Conservation (phyloP, 1,140 invertebrate genomes). For the Sitobion miscanthi region DNA sequence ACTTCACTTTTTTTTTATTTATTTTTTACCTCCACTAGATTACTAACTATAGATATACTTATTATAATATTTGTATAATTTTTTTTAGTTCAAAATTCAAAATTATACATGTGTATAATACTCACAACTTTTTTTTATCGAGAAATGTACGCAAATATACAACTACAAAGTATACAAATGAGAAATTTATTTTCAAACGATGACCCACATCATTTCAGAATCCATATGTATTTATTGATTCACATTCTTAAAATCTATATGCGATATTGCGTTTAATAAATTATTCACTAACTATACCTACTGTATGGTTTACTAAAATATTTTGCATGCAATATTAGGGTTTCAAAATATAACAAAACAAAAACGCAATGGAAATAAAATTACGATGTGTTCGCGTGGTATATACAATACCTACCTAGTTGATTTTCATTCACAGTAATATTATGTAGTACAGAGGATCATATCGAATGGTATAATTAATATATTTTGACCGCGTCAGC, state of each 20-base stretch:
- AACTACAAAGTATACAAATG: too few relatives aligned
- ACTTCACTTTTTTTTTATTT: not conserved
- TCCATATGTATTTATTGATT: too few relatives aligned
- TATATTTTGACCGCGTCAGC: not conserved
- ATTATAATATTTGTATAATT: not conserved
- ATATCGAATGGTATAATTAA: not conserved
- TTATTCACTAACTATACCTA: too few relatives aligned
- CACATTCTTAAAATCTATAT: too few relatives aligned
- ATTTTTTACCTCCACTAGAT: too few relatives aligned
- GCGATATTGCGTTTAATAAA: too few relatives aligned
- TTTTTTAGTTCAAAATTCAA: not conserved
- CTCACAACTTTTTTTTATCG: not conserved
- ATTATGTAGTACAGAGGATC: not conserved
- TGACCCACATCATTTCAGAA: too few relatives aligned
- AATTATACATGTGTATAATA: not conserved
- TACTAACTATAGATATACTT: too few relatives aligned
- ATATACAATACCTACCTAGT: not conserved
- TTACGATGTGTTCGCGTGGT: not conserved
- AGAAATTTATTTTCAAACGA: too few relatives aligned
- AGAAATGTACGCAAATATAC: not conserved
- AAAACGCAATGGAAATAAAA: not conserved
- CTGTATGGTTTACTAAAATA: too few relatives aligned
- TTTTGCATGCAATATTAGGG: too few relatives aligned
- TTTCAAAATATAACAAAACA: too few relatives aligned
- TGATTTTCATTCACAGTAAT: not conserved